Evolutionary conservation across 2,113 vertebrate species (phyloP).

Genomic region (Tursiops truncatus): DNA sequence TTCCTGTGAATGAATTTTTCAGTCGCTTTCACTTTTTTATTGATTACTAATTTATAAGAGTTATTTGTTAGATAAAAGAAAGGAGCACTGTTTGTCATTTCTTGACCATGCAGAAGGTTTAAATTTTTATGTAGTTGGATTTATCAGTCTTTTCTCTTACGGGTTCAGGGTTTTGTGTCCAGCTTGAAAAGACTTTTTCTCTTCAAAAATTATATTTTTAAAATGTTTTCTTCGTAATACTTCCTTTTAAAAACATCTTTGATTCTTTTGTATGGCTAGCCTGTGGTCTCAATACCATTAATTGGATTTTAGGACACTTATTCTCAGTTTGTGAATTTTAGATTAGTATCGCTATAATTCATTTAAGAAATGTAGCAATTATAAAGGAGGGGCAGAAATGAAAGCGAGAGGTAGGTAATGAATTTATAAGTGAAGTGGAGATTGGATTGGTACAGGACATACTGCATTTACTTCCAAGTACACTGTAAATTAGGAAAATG

Average conservation of each 20-base stretch:
- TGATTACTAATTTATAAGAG: background rate
- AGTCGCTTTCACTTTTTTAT: background rate
- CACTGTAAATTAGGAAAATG: background rate
- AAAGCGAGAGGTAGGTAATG: background rate
- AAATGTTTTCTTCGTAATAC: background rate
- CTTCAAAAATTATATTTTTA: background rate
- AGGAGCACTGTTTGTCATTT: background rate
- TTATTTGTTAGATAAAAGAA: background rate
- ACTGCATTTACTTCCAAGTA: background rate
- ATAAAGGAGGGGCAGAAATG: background rate
- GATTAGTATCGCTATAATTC: background rate
- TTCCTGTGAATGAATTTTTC: background rate
- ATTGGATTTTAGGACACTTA: background rate
- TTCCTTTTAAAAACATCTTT: background rate
- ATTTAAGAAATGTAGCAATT: background rate
- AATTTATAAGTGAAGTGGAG: background rate
- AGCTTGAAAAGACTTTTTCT: background rate
- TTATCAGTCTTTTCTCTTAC: background rate
- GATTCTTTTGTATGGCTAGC: background rate
- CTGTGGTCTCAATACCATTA: background rate
- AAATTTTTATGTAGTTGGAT: background rate
- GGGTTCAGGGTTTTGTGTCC: background rate
- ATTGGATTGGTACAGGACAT: background rate
- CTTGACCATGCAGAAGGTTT: background rate
- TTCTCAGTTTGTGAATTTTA: background rate